phyloP scores from a whole-genome alignment of 1,140 invertebrate species.

The Pseudomyrmex cubaensis region DNA sequence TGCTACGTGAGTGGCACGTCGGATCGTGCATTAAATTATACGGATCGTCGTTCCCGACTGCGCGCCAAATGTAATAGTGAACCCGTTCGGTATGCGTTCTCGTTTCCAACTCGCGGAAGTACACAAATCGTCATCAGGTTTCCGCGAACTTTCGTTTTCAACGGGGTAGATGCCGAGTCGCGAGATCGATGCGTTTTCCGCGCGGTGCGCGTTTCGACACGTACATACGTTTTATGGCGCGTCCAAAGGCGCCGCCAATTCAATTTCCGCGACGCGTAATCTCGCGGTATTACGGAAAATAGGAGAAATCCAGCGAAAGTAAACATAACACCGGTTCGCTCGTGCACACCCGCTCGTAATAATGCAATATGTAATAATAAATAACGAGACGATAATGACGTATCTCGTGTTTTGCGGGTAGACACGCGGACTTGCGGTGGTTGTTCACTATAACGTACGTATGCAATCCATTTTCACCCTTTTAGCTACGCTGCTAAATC shows the following conservation, averaged over 20 bases:
- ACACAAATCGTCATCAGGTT: conserved; percentile 7
- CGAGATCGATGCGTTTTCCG: conserved; percentile 1
- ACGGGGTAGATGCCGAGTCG: background rate
- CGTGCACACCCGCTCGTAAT: conserved; percentile 72
- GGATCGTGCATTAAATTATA: conserved; percentile 30
- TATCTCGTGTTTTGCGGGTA: conserved; percentile 22
- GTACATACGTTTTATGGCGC: background rate
- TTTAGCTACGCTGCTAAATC: conserved; percentile 31
- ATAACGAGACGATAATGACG: conserved; percentile 72
- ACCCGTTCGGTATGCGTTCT: background rate
- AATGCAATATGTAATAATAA: conserved; percentile 70
- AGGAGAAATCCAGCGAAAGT: conserved; percentile 83
- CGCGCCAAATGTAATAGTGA: background rate
- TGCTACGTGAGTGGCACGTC: conserved; percentile 30
- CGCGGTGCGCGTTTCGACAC: conserved; percentile 28
- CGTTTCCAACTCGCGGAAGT: conserved; percentile 44
- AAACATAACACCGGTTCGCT: conserved; percentile 73
- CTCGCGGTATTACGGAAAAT: conserved; percentile 80
- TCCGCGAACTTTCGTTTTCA: conserved; percentile 16
- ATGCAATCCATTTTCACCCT: conserved; percentile 30
- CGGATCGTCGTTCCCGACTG: background rate
- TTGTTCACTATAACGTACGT: background rate
- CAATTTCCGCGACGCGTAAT: conserved; percentile 79
- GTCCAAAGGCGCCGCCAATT: conserved; percentile 75
- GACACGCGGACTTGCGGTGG: background rate